Base-by-base conservation (phyloP, 2,888 invertebrate genomes). In the Ophion ventricosus region DNA sequence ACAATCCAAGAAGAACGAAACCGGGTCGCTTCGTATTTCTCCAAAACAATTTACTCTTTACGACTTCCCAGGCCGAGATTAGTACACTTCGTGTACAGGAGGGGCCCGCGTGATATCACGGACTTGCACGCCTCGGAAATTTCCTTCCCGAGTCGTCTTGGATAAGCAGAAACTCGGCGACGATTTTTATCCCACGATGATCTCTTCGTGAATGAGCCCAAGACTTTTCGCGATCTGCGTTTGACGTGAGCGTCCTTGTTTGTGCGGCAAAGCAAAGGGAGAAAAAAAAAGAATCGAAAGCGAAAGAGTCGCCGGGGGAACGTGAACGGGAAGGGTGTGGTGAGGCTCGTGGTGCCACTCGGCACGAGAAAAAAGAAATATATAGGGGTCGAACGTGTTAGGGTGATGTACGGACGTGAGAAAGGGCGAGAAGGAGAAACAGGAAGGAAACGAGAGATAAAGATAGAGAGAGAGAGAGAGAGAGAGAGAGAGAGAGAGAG, bases 381-480 rank as follows among this genome's bases (percentile, higher is more conserved):
- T 87, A 85, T 86, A 85, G 82, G 74, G 64, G 70, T 80, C 66
- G 84, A 87, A 89, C 87, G 85, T 88, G 85, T 84, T 74, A 67
- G 69, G 69, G 56, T 75, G 79, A 78, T 56, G 78, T 11, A 66
- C 63, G 84, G 82, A 67, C 49, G 70, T 80, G 69, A 57, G 76
- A 80, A 66, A 59, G 25, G 7, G 35, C 35, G 35, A 0, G 35
- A 35, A 35, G 35, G 35, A 35, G 35, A 8, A 17, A 17, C 49
- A 2, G 14, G 4, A 17, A 49, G 49, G 49, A 49, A 17, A 49
- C 14, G 49, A 49, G 17, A 1, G 43, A 43, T 11, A 49, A 14
- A 14, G 14, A 49, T 4, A 49, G 49, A 49, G 14, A 17, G 49
- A 4, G 14, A 43, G 2, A 14, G 43, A 70, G 69, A 26, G 69